Percentiles rank a stretch among this genome's conserved stretches.
These are phyloP conservation scores for Dipodomys stephensi DNA, from an alignment of 2,113 vertebrate species.

Conservation along the genomic window DNA sequence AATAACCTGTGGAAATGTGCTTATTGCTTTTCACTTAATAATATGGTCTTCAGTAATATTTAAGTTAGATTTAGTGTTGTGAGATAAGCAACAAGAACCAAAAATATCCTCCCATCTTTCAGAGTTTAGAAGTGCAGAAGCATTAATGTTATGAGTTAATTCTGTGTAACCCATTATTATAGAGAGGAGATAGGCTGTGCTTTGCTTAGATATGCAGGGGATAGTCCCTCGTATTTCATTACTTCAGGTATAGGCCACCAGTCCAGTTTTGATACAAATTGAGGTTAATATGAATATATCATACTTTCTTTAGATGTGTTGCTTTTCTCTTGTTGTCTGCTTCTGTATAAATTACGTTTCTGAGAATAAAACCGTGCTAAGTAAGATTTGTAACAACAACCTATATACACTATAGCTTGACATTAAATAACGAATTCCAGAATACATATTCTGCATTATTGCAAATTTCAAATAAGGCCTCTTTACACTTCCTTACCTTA, in stretches of 20 bases:
- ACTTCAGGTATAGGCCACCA: neutral
- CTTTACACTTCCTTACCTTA: neutral
- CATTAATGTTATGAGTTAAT: neutral
- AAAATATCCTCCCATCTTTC: neutral
- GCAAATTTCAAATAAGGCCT: neutral
- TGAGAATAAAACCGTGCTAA: neutral
- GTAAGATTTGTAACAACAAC: neutral
- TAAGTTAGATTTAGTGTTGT: neutral
- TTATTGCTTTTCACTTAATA: neutral
- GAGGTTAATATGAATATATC: neutral
- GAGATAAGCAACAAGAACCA: neutral
- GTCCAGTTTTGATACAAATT: neutral
- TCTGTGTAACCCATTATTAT: neutral
- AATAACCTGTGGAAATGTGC: neutral
- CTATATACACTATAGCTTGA: neutral
- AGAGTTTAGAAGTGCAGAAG: neutral
- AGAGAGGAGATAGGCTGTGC: accelerated
- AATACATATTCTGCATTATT: neutral
- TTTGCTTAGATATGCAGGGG: neutral
- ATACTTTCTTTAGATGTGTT: neutral
- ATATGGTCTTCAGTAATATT: neutral
- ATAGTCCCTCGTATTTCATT: neutral
- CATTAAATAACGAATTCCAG: neutral
- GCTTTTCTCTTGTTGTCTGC: neutral
- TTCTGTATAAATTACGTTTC: neutral